Base-by-base conservation (phyloP, 2,113 vertebrate species). In the Cepphus grylle region DNA sequence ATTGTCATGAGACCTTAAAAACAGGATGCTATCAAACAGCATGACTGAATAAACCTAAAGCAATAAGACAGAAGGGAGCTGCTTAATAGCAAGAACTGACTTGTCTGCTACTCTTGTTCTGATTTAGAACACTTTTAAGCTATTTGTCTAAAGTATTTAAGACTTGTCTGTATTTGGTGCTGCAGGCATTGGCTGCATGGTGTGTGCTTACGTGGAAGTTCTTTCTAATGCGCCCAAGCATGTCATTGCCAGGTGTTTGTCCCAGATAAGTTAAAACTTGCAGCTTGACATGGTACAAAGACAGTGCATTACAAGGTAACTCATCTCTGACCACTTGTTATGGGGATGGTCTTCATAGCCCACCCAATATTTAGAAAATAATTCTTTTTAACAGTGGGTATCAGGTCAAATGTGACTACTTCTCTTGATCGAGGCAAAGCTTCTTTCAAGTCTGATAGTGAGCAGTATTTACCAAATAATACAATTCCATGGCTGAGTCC, bases 221-320 rank as follows among this genome's bases (percentile, higher is more conserved):
- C 66, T 74, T 88, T 20, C 5, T 7, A 32, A 86, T 81, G 77
- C 25, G 67, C 15, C 58, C 34, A 10, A 53, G 94, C n/a, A 7
- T 92, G 89, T 61, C 36, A n/a, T 12, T 85, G 88, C 69, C 72
- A 87, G 91, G 77, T 92, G 91, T 72, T 93, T 63, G 70, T 89
- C 65, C 65, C 15, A 70, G 77, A 49, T 5, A 4, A 84, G 90
- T 76, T 81, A 36, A 45, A 84, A 72, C 80, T 69, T 91, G 91
- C 58, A 61, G 56, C 26, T 78, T 55, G 77, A 4, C 74, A 4
- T 0, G 16, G 32, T 52, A 29, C 32, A 53, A 45, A 87, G 69
- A 27, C 52, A 15, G 55, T 43, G 18, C 47, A 13, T 81, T 40
- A 17, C 26, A 65, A 10, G 73, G 17, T 50, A 72, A 21, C 56